Evolutionary conservation across 2,797 vertebrate genomes (phyloP).

Genomic region (Bucorvus abyssinicus): DNA sequence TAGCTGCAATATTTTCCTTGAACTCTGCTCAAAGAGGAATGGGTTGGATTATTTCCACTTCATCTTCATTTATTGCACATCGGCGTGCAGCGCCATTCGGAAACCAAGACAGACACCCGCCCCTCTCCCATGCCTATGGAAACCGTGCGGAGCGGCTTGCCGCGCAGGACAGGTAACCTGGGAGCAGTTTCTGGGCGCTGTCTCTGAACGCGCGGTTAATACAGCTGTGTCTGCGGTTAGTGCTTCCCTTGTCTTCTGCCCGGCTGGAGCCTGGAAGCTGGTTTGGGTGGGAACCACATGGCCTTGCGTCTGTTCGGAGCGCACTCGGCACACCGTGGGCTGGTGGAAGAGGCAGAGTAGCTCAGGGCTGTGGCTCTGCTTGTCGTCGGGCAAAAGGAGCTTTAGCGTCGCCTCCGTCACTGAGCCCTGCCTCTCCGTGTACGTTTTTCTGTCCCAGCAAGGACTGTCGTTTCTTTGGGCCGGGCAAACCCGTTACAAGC

Average conservation of each 20-base stretch:
- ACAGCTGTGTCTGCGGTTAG: background rate
- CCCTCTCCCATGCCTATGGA: slow-evolving; percentile 14
- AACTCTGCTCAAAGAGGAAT: slow-evolving; percentile 50
- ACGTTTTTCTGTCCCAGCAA: background rate
- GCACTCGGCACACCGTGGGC: background rate
- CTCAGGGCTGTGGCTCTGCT: background rate
- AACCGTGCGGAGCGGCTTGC: slow-evolving; percentile 24
- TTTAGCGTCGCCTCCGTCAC: background rate
- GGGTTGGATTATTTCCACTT: slow-evolving; percentile 56
- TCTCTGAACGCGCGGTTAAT: background rate
- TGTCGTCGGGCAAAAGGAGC: background rate
- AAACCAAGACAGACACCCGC: slow-evolving; percentile 51
- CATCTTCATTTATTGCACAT: slow-evolving; percentile 41
- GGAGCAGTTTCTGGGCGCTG: slow-evolving; percentile 47
- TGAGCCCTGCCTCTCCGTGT: background rate
- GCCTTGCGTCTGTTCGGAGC: slow-evolving; percentile 3
- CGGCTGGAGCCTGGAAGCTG: slow-evolving; percentile 18
- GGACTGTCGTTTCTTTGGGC: background rate
- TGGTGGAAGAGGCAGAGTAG: background rate
- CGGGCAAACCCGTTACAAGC: background rate
- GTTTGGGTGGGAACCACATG: slow-evolving; percentile 29
- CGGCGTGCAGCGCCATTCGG: background rate
- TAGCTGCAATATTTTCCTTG: slow-evolving; percentile 61
- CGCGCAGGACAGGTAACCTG: background rate
- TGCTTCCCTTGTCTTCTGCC: slow-evolving; percentile 6